Evolutionary conservation across 1,140 invertebrate genomes (phyloP), one percentile per base, ranked within the genome.

Genomic region (Drosophila pseudoobscura): DNA sequence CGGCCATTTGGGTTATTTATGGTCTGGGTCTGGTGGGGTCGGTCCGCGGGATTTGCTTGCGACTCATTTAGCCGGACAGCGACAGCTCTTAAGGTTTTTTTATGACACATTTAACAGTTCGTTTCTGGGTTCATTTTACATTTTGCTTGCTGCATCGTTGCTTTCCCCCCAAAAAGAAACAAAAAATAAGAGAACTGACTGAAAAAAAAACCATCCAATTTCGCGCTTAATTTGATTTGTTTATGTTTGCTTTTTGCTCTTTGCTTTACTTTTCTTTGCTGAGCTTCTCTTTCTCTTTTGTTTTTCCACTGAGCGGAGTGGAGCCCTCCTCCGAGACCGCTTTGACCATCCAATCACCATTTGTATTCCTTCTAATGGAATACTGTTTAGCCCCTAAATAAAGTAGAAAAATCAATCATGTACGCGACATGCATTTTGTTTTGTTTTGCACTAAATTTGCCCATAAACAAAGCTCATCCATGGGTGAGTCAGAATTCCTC

Each of bases 1-100:
- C 65, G 83, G 84, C 58, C 74, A 85, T 85, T 85, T 75, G 78
- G 82, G 78, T 85, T 85, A 85, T 85, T 85, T 85, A 85, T 85
- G 82, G 73, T 52, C 8, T 35, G 35, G 35, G 35, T 13, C 9
- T 39, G 35, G 35, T 11, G 11, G 11, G 11, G 35, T 39, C 11
- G 35, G 35, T 39, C 35, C 11, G 11, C 35, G 11, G 35, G 82
- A 87, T 87, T 87, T 87, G 82, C 78, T 85, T 78, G 64, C 78
- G 52, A 78, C 82, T 87, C 65, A 82, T 75, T 85, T 87, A 71
- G 56, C 64, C 60, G 72, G 64, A 54, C 59, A 24, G 44, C 44
- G 29, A 22, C 39, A 80, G 63, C 60, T 60, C 46, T 64, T 78
- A 71, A 80, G 59, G 51, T 64, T 85, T 87, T 31, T 85, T 39